These are phyloP conservation scores for Gandaritis pyraliata DNA, from an alignment of 2,888 invertebrate genomes.

Conservation along the genomic window DNA sequence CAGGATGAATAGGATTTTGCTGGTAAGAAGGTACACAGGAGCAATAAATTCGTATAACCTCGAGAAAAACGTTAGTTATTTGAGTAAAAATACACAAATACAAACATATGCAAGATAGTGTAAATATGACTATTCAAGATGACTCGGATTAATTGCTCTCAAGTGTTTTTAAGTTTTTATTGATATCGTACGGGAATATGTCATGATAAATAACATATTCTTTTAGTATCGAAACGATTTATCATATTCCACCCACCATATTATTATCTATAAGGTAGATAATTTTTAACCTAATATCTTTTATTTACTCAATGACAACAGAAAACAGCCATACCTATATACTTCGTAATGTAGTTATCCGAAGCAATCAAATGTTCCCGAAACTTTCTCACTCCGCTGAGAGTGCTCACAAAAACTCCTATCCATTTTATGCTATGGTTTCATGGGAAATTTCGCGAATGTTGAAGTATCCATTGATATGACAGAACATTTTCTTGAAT, in stretches of 20 bases:
- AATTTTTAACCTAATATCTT: background rate
- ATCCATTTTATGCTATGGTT: conserved; percentile 39
- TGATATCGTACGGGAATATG: no score
- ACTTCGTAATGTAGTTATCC: conserved; percentile 34
- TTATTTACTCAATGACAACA: conserved; percentile 11
- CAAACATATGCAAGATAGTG: no score
- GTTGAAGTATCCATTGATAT: conserved; percentile 35
- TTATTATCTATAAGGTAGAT: background rate
- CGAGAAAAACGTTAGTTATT: no score
- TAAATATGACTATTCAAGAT: no score
- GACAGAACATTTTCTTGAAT: conserved; percentile 1
- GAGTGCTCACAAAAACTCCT: conserved; percentile 36
- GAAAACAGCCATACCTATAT: conserved; percentile 18
- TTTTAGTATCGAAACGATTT: no score
- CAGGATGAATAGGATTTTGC: conserved; percentile 68
- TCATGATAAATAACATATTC: no score
- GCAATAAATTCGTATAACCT: no score
- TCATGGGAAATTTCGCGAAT: conserved; percentile 35
- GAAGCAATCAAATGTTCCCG: conserved; percentile 41
- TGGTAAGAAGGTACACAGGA: conserved; percentile 58
- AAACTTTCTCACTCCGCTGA: conserved; percentile 35
- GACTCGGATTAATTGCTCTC: no score
- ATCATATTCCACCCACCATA: no score
- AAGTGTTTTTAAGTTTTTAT: no score
- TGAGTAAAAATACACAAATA: no score